Evolutionary conservation across 2,113 vertebrate genomes (phyloP), one percentile per base, ranked within the genome.

Genomic region (Ophthalmolycus amberensis): DNA sequence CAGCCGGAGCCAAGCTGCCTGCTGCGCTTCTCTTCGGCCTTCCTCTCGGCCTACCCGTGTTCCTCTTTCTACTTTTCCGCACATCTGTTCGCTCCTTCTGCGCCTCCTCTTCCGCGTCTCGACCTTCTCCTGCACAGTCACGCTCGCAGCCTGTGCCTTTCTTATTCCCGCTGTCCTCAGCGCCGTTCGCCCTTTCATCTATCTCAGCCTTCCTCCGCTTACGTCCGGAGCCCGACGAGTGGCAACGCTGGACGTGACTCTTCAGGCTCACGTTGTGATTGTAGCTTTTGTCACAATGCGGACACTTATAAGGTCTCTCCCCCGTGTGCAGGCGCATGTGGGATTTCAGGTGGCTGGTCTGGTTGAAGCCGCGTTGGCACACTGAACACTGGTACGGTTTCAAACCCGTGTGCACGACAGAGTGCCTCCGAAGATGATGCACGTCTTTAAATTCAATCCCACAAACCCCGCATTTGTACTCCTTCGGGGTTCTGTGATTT

Each of bases 251-350:
- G 11, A 85, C 27, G 0, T 87, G 88, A 60, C 77, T 85, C 80
- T 83, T 90, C 60, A 85, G 32, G 62, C 85, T 90, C 38, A 90
- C 79, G 1, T 90, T 90, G 77, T 85, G 88, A n/a, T 80, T 90
- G 56, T 85, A 90, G 66, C 76, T 12, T 29, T 71, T 59, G 69
- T 87, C 83, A 72, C 88, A 90, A 3, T 66, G 60, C 60, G 8
- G 58, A 46, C 88, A 89, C 72, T 82, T 81, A 1, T 12, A 89
- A 37, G 84, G 84, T 56, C 37, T 84, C 70, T 84, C 84, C 6
- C 87, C 87, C 0, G 88, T 84, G 82, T 89, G 84, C 38, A 84
- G 42, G 1, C 88, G 85, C 85, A 89, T 79, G 80, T 87, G 88
- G 32, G 85, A 85, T 27, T 87, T 87, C 16, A 90, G 85, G 40